Conservation (phyloP, 2,113 vertebrate species). For the Numida meleagris region DNA sequence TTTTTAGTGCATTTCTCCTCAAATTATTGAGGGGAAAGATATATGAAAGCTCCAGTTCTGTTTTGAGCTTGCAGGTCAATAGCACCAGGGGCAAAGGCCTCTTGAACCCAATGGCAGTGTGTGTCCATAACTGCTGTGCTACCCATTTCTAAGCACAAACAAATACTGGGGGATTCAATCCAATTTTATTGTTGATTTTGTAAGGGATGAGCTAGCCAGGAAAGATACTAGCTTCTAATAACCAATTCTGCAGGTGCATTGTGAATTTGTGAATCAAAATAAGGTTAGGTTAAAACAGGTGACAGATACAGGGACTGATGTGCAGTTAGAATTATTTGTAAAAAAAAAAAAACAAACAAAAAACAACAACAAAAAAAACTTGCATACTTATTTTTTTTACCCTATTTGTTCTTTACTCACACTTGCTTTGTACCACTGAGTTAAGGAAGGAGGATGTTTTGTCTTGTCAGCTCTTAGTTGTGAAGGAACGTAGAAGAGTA, state of each 20-base stretch:
- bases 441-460: not conserved
- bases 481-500: not conserved
- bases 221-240: not conserved
- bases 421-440: fast-evolving
- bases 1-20: not conserved
- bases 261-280: not conserved
- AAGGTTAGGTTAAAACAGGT: not conserved
- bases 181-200: not conserved
- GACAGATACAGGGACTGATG: not conserved
- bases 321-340: not conserved
- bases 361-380: not conserved
- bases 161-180: not conserved
- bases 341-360: too few relatives aligned
- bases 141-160: not conserved
- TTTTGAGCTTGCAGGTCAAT: not conserved
- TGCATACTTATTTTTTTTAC: not conserved
- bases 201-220: not conserved
- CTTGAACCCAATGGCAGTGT: fast-evolving
- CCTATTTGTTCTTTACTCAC: not conserved
- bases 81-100: not conserved
- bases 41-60: not conserved
- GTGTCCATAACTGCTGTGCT: not conserved
- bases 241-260: not conserved
- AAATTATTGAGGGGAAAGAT: not conserved
- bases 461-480: not conserved